Evolutionary conservation across 2,797 vertebrate genomes (phyloP).

Genomic region (Schizopygopsis malacanthus): DNA sequence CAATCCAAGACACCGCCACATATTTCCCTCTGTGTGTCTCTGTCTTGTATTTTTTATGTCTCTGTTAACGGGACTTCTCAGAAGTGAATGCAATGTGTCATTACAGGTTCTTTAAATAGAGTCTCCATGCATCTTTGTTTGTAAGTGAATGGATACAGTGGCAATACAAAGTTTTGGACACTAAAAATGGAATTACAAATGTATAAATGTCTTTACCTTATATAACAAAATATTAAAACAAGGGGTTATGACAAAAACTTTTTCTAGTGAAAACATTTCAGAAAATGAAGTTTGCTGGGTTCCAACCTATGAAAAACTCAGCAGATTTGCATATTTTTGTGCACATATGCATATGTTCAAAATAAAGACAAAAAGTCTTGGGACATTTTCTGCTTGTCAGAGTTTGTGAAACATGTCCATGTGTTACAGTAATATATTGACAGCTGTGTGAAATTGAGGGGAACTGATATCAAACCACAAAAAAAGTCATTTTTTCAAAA

Average conservation of each 20-base stretch:
- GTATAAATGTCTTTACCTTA: not conserved
- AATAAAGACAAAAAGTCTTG: not conserved
- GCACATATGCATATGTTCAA: not conserved
- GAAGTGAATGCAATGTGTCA: conserved; percentile 6
- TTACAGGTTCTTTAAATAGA: not conserved
- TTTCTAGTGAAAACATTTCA: not conserved
- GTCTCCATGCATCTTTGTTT: not conserved
- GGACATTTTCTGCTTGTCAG: not conserved
- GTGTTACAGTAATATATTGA: not conserved
- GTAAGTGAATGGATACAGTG: not conserved
- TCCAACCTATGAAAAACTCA: not conserved
- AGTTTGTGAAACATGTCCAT: not conserved
- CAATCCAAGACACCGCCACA: conserved; percentile 17
- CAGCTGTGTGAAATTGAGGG: not conserved
- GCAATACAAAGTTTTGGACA: not conserved
- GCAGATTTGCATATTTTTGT: no score
- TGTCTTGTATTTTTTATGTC: not conserved
- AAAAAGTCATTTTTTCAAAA: not conserved
- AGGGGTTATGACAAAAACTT: not conserved
- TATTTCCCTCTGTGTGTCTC: conserved; percentile 30
- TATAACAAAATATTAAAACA: not conserved
- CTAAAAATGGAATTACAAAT: not conserved
- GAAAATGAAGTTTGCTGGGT: not conserved
- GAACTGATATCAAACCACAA: not conserved
- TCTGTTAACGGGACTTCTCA: conserved; percentile 23